Evolutionary conservation across 2,797 vertebrate species (phyloP).

Genomic region (Anolis apletophallus): DNA sequence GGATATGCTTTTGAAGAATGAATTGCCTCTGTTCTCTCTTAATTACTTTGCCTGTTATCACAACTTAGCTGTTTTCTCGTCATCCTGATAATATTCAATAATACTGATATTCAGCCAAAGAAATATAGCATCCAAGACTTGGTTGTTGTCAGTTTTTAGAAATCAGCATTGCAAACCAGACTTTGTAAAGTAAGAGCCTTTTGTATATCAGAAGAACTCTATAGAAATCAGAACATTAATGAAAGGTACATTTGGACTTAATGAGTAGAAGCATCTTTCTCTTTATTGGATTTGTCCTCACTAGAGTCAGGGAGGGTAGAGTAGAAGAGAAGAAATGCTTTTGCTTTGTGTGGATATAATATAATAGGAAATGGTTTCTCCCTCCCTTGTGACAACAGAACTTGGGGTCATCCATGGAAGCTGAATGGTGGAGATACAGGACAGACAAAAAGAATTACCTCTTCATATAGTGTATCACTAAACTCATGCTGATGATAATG

Average conservation of each 20-base stretch:
- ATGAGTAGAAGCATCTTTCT: background rate
- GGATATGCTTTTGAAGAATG: background rate
- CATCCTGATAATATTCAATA: constrained; percentile 32
- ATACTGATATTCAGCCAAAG: constrained; percentile 14
- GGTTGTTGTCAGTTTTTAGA: constrained; percentile 1
- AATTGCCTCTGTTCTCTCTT: background rate
- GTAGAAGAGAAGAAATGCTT: background rate
- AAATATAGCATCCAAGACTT: background rate
- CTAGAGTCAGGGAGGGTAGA: background rate
- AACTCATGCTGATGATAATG: background rate
- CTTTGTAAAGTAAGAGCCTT: background rate
- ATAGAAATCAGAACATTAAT: background rate
- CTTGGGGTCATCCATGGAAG: background rate
- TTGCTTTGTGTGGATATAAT: background rate
- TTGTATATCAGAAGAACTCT: rapidly evolving
- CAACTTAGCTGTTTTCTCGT: constrained; percentile 3
- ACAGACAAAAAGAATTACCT: background rate
- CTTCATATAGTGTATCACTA: too few species aligned
- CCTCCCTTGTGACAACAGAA: background rate
- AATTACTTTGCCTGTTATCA: background rate
- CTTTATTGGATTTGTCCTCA: background rate
- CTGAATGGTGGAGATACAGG: background rate
- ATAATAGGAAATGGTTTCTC: background rate
- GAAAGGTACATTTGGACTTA: background rate
- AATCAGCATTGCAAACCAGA: background rate